Evolutionary conservation across 2,888 invertebrate genomes (phyloP).

Genomic region (Sympetrum striolatum): DNA sequence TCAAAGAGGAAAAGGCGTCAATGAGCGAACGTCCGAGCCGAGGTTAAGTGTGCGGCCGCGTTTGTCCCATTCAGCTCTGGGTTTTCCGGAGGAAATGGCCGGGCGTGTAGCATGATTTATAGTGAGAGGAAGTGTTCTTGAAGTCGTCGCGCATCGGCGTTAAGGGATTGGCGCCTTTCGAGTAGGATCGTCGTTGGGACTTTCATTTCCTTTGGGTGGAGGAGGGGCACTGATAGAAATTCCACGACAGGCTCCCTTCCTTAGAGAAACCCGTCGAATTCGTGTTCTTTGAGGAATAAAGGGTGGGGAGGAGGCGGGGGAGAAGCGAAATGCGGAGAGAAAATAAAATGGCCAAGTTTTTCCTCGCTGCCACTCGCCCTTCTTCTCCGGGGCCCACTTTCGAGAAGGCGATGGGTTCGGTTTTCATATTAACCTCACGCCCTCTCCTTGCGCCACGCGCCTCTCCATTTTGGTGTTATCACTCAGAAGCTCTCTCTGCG

Average conservation of each 20-base stretch:
- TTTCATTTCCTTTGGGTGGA: background rate
- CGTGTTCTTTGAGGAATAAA: conserved; percentile 44
- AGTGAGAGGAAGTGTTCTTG: background rate
- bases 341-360: conserved; percentile 36
- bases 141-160: background rate
- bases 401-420: background rate
- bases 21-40: background rate
- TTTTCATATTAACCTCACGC: conserved; percentile 42
- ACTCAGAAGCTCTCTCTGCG: too few species aligned
- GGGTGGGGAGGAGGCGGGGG: background rate
- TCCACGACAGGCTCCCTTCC: conserved; percentile 33
- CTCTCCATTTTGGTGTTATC: too few species aligned
- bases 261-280: conserved; percentile 7
- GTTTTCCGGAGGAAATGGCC: background rate
- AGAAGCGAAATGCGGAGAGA: conserved; percentile 33
- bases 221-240: conserved; percentile 26
- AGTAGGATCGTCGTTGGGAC: background rate
- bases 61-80: background rate
- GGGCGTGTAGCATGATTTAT: too few species aligned
- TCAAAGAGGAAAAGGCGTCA: background rate
- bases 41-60: background rate
- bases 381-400: conserved; percentile 5
- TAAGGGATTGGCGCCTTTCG: background rate
- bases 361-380: conserved; percentile 26
- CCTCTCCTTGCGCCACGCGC: background rate